These are phyloP conservation scores for Catotricha subobsoleta DNA, from an alignment of 2,888 invertebrate genomes.

Conservation along the genomic window DNA sequence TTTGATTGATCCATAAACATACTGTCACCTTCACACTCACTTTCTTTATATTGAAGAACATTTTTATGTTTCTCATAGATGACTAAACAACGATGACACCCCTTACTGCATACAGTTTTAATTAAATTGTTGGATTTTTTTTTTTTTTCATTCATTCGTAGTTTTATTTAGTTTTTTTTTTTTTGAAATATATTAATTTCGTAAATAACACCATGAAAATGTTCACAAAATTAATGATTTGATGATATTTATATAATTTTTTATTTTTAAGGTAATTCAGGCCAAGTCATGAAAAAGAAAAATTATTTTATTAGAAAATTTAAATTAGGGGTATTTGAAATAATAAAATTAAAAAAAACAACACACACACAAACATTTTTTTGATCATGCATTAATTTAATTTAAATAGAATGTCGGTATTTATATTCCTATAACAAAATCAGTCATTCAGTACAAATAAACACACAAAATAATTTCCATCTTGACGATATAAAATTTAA, in stretches of 20 bases:
- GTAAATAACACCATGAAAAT: too few species aligned
- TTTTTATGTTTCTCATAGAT: conserved; percentile 90
- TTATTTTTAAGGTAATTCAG: neutral
- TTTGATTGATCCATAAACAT: conserved; percentile 34
- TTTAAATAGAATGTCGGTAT: too few species aligned
- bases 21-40: conserved; percentile 53
- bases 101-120: conserved; percentile 47
- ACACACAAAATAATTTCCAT: too few species aligned
- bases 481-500: too few species aligned
- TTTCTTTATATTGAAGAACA: conserved; percentile 92
- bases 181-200: too few species aligned
- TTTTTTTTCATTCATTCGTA: neutral
- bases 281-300: conserved; percentile 1
- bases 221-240: too few species aligned
- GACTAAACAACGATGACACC: conserved; percentile 86
- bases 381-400: too few species aligned
- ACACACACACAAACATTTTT: too few species aligned
- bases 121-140: conserved; percentile 2
- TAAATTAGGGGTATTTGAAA: too few species aligned
- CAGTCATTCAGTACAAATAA: too few species aligned
- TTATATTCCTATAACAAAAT: too few species aligned
- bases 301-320: neutral
- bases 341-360: too few species aligned
- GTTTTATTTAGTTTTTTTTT: neutral
- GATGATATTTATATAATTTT: neutral